phyloP scores from a whole-genome alignment of 2,888 invertebrate species.

The Steromphala cineraria region DNA sequence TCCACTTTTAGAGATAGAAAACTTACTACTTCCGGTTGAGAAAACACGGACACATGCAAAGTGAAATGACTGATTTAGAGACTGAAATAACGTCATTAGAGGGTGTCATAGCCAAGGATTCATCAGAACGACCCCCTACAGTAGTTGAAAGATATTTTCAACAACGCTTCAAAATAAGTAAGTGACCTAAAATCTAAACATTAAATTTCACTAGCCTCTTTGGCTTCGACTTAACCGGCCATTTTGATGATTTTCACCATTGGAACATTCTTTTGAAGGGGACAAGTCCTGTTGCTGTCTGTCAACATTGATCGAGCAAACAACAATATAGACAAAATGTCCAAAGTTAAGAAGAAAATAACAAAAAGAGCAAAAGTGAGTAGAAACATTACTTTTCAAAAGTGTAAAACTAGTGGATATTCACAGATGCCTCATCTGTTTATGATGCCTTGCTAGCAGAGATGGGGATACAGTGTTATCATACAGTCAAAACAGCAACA shows the following conservation, averaged over 20 bases:
- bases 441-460: too few relatives aligned
- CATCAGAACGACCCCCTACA: slow-evolving; percentile 25
- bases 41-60: neutral
- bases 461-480: too few relatives aligned
- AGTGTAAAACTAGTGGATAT: too few relatives aligned
- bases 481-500: too few relatives aligned
- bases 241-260: slow-evolving; percentile 3
- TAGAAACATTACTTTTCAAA: too few relatives aligned
- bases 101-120: too few relatives aligned
- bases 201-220: too few relatives aligned
- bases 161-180: slow-evolving; percentile 38
- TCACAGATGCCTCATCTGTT: too few relatives aligned
- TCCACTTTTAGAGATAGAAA: neutral
- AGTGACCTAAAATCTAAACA: neutral
- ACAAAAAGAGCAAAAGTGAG: neutral
- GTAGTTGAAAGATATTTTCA: slow-evolving; percentile 45
- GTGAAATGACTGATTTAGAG: neutral
- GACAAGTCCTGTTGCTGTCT: too few relatives aligned
- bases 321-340: too few relatives aligned
- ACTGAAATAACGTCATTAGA: neutral
- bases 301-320: too few relatives aligned
- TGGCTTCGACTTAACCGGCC: too few relatives aligned
- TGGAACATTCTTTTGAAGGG: neutral
- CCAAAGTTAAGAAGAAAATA: neutral
- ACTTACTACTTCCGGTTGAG: neutral